These are phyloP conservation scores for Campoplex capitator DNA, from an alignment of 2,888 invertebrate species.

Conservation along the genomic window DNA sequence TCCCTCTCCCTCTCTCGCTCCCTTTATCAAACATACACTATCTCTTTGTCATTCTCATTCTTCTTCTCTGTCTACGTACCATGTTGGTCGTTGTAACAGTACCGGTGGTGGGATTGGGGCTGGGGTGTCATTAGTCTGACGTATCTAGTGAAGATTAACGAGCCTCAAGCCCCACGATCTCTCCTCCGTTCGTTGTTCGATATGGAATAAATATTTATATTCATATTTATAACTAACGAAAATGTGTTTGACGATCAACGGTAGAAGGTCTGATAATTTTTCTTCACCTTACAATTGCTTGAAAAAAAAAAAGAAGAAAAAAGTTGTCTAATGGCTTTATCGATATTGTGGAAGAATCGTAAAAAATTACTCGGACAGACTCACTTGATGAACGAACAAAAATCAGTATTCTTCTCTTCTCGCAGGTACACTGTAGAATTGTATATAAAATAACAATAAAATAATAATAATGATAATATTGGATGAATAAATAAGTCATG, in stretches of 20 bases:
- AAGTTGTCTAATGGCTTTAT: slow-evolving; percentile 1
- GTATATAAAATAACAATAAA: not conserved
- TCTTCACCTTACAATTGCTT: not conserved
- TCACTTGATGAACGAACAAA: not conserved
- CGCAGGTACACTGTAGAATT: not conserved
- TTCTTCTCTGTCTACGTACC: slow-evolving; percentile 4
- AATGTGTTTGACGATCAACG: slow-evolving; percentile 2
- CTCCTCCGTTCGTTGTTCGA: slow-evolving; percentile 45
- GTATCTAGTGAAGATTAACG: slow-evolving; percentile 82
- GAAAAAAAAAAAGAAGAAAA: not conserved
- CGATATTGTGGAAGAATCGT: not conserved
- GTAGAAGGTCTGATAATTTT: not conserved
- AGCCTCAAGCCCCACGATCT: slow-evolving; percentile 69
- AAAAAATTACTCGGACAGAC: not conserved
- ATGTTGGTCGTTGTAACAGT: slow-evolving; percentile 54
- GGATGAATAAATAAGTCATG: not conserved
- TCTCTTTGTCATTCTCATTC: not conserved
- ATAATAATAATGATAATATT: not conserved
- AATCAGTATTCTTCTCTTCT: not conserved
- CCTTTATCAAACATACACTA: no score
- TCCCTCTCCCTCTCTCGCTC: not conserved
- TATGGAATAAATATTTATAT: slow-evolving; percentile 76
- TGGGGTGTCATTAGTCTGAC: slow-evolving; percentile 79
- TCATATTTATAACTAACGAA: slow-evolving; percentile 70
- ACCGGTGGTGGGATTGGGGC: slow-evolving; percentile 65